These are phyloP conservation scores for Bufo gargarizans DNA, from an alignment of 2,113 vertebrate species.

Conservation along the genomic window DNA sequence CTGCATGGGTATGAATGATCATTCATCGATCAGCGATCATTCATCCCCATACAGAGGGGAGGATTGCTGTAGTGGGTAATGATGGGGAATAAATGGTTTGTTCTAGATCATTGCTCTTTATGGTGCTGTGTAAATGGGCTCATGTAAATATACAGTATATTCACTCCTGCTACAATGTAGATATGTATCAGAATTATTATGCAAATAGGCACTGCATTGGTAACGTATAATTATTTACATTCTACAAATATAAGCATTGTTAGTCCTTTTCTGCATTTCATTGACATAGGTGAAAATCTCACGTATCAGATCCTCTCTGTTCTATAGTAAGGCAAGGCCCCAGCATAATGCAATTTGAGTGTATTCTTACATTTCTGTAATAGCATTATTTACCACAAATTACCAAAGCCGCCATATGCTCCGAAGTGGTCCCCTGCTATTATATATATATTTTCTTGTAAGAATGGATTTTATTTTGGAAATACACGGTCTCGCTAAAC, in stretches of 20 bases:
- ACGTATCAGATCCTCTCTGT: not conserved
- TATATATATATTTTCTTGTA: slow-evolving; percentile 3
- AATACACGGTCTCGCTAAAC: not conserved
- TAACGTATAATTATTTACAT: not conserved
- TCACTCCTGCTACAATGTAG: not conserved
- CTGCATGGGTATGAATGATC: no score
- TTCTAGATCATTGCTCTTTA: no score
- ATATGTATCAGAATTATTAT: not conserved
- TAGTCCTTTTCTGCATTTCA: not conserved
- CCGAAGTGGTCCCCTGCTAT: slow-evolving; percentile 4
- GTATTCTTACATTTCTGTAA: not conserved
- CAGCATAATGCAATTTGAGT: not conserved
- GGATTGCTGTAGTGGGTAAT: no score
- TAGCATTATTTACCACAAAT: not conserved
- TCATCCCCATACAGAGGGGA: no score
- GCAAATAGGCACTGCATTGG: no score
- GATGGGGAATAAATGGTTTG: no score
- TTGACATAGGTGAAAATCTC: not conserved
- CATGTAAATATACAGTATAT: no score
- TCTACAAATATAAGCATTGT: not conserved
- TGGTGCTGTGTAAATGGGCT: no score
- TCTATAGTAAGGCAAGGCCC: not conserved
- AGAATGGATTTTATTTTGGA: not conserved
- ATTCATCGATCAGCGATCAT: no score
- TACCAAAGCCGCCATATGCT: not conserved